phyloP scores from a whole-genome alignment of 2,888 invertebrate species.

The Caenorhabditis zanzibari region DNA sequence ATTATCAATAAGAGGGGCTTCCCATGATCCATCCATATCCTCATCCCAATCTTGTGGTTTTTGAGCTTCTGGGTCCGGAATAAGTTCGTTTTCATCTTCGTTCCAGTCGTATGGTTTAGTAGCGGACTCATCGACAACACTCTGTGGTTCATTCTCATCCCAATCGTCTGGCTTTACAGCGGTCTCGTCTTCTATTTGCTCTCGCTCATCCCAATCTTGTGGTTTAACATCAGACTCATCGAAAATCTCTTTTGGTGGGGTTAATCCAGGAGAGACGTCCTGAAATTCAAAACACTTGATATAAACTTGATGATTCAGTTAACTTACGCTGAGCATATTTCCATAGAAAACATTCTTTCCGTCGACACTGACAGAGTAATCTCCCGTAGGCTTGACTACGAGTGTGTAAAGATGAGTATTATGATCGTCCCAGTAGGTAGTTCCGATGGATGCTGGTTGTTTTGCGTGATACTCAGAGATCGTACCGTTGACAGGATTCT shows the following conservation, averaged over 20 bases:
- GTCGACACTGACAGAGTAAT: constrained; percentile 91
- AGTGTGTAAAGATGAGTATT: constrained; percentile 93
- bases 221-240: constrained; percentile 92
- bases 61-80: constrained; percentile 90
- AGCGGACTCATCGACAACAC: constrained; percentile 87
- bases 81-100: constrained; percentile 91
- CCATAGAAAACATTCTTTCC: constrained; percentile 85
- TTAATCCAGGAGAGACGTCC: constrained; percentile 89
- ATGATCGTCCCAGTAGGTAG: constrained; percentile 89
- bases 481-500: constrained; percentile 93
- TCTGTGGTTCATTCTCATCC: constrained; percentile 90
- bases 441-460: constrained; percentile 88
- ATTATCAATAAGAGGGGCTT: constrained; percentile 88
- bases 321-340: constrained; percentile 76
- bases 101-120: constrained; percentile 85
- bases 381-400: constrained; percentile 90
- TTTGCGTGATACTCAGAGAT: constrained; percentile 94
- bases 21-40: constrained; percentile 99
- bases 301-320: not conserved
- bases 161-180: constrained; percentile 95
- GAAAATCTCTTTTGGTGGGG: constrained; percentile 95
- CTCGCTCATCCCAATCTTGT: constrained; percentile 94
- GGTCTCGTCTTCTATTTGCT: constrained; percentile 82
- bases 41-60: constrained; percentile 97
- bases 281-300: constrained; percentile 43